Percentiles rank a stretch among this genome's conserved stretches.
These are phyloP conservation scores for Epsilonema sp. DNA, from an alignment of 2,888 invertebrate genomes.

Conservation along the genomic window DNA sequence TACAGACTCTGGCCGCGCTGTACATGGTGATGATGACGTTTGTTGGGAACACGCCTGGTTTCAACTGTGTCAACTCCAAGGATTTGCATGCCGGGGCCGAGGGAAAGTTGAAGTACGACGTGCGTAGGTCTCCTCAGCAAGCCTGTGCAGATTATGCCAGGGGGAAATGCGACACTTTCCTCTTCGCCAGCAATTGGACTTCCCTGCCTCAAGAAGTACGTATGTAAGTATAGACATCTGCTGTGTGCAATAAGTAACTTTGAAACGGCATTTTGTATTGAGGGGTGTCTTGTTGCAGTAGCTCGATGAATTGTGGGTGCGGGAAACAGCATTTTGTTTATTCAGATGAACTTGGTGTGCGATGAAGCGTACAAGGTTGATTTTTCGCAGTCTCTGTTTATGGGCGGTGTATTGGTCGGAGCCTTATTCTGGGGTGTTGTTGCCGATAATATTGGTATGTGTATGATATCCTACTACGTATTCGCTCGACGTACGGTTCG, in stretches of 20 bases:
- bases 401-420: conserved; percentile 23
- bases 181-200: background rate
- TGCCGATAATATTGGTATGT: conserved; percentile 12
- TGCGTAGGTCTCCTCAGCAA: too few relatives aligned
- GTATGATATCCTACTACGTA: background rate
- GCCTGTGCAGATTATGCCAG: background rate
- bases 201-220: background rate
- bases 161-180: background rate
- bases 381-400: conserved; percentile 19
- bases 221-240: too few relatives aligned
- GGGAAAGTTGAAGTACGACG: too few relatives aligned
- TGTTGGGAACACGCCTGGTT: background rate
- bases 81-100: background rate
- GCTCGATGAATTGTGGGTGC: background rate
- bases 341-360: conserved; percentile 18
- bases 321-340: background rate
- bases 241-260: too few relatives aligned
- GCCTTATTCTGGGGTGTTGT: conserved; percentile 16
- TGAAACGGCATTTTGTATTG: background rate
- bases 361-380: conserved; percentile 16
- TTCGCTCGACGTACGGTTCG: too few relatives aligned
- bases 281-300: background rate
- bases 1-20: background rate
- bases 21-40: background rate
- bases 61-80: background rate